These are phyloP conservation scores for Cyclophora punctaria DNA, from an alignment of 2,888 invertebrate genomes.

Conservation along the genomic window DNA sequence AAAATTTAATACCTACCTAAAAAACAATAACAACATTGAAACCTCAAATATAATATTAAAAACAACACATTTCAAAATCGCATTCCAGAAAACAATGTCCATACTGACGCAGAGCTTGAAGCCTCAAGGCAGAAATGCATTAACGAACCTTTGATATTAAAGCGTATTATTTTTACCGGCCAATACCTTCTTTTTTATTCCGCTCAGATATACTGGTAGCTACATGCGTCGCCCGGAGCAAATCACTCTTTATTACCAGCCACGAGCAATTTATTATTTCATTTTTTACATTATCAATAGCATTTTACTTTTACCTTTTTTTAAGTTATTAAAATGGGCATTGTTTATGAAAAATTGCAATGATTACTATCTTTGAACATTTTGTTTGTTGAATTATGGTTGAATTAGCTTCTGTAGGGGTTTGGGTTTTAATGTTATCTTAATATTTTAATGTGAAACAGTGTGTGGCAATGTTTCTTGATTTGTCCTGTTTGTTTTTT, in stretches of 20 bases:
- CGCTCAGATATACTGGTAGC: conserved; percentile 59
- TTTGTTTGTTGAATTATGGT: conserved; percentile 31
- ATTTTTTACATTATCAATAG: conserved; percentile 75
- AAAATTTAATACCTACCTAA: too few relatives aligned
- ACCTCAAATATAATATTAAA: conserved; percentile 10
- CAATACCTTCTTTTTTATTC: conserved; percentile 29
- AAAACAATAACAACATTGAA: too few relatives aligned
- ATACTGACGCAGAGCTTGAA: conserved; percentile 43
- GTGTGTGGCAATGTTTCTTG: too few relatives aligned
- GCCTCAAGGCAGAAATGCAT: conserved; percentile 69
- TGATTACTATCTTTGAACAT: conserved; percentile 52
- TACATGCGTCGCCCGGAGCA: conserved; percentile 64
- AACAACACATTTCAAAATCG: conserved; percentile 47
- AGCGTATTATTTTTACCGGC: conserved; percentile 65
- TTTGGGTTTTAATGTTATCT: too few relatives aligned
- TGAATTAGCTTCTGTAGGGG: not conserved
- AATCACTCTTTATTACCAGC: conserved; percentile 72
- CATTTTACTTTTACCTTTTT: conserved; percentile 58
- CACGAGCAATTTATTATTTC: conserved; percentile 71
- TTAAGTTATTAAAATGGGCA: conserved; percentile 70
- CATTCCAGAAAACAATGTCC: conserved; percentile 73
- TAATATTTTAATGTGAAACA: too few relatives aligned
- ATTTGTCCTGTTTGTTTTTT: too few relatives aligned
- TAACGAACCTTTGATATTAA: conserved; percentile 72
- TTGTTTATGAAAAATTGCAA: conserved; percentile 71